These are phyloP conservation scores for Tokudaia muenninki DNA, from an alignment of 2,797 vertebrate species.

Conservation along the genomic window DNA sequence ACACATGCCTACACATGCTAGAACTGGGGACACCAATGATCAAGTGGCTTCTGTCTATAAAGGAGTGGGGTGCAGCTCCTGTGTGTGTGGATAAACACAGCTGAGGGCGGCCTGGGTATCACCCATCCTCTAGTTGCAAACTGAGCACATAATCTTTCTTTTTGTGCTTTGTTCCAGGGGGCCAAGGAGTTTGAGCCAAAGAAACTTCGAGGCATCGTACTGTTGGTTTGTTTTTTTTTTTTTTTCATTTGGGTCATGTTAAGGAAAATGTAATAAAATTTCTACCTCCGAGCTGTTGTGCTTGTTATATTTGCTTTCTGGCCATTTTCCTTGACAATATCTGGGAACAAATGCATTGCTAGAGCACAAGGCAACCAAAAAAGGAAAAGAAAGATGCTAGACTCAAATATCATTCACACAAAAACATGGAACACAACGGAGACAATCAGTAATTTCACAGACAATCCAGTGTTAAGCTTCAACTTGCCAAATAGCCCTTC, in stretches of 20 bases:
- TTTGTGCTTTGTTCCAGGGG: not conserved
- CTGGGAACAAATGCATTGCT: constrained; percentile 7
- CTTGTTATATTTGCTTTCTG: not conserved
- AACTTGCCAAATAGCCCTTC: not conserved
- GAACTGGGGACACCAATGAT: no score
- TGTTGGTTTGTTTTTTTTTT: not conserved
- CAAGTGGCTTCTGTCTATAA: not conserved
- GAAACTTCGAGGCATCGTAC: not conserved
- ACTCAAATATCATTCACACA: not conserved
- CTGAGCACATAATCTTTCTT: not conserved
- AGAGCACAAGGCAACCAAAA: not conserved
- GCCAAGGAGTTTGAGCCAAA: constrained; percentile 34
- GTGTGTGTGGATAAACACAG: not conserved
- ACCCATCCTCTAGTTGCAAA: not conserved
- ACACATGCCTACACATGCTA: not conserved
- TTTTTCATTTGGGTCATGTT: constrained; percentile 24
- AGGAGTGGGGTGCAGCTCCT: not conserved
- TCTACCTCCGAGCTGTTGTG: not conserved
- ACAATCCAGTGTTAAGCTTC: not conserved
- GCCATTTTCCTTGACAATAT: constrained; percentile 41
- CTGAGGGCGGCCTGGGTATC: not conserved
- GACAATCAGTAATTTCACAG: not conserved
- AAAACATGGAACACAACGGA: not conserved
- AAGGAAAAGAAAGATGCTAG: constrained; percentile 4
- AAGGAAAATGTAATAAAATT: constrained; percentile 49